Base-by-base conservation (phyloP, 1,140 invertebrate genomes). In the Myzus persicae region DNA sequence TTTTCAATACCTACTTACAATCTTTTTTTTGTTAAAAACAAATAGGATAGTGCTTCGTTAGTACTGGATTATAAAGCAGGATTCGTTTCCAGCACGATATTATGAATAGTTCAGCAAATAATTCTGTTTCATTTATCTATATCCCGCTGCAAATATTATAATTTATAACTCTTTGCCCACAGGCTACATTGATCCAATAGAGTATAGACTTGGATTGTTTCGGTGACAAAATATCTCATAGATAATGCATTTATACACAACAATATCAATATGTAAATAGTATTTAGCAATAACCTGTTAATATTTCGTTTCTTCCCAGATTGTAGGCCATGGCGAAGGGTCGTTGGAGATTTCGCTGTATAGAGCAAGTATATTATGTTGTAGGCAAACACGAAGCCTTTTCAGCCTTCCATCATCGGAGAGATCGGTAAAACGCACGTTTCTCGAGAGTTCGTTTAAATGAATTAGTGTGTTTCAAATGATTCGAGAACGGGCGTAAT, bases 251-350 rank as follows among this genome's bases (percentile, higher is more conserved):
- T 0, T 8, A 59, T 59, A 11, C 54, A 44, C 9, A 44, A 44
- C 9, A 31, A 59, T 76, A 76, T 51, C 6, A 5, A 14, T 11
- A 18, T 18, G 4, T 18, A 67, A 67, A 14, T 5, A 67, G 14
- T n/a, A 76, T 76, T 31, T 18, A n/a, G n/a, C n/a, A n/a, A n/a
- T n/a, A 76, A 91, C 90, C 90, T 36, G 90, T n/a, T 38, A 91
- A 81, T 76, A 91, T 42, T 46, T 81, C 90, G 36, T 44, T 81
- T 36, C 31, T 91, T 44, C 40, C 90, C 18, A 76, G n/a, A 6
- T 91, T 44, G 42, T n/a, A 36, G 24, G 90, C 67, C 90, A 91
- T 91, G 20, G 22, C n/a, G 90, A 22, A n/a, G 14, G 24, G 26
- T 44, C 18, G 59, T 67, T 26, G n/a, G 36, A 85, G 26, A 44